Conservation (phyloP, 2,797 vertebrate genomes). For the Acanthornis magna region DNA sequence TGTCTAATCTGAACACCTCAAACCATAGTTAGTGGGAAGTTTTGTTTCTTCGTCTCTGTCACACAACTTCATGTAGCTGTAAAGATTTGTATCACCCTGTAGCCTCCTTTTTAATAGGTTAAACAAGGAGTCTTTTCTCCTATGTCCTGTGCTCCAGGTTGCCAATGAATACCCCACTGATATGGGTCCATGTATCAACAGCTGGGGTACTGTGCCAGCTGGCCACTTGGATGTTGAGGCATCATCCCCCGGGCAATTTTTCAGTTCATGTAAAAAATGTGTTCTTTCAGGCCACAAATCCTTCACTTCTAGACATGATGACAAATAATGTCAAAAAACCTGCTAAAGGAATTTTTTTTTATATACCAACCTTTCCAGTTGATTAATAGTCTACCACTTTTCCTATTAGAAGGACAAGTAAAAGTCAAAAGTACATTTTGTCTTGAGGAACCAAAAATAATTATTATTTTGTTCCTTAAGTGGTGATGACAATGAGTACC, state of each 20-base stretch:
- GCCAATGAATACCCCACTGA: background rate
- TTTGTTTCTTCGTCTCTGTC: background rate
- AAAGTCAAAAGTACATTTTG: background rate
- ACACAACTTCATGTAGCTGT: background rate
- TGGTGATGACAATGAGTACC: background rate
- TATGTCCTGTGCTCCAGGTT: background rate
- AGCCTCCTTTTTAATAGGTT: background rate
- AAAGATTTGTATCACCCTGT: background rate
- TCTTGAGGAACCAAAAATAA: background rate
- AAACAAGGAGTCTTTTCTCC: background rate
- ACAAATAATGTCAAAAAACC: background rate
- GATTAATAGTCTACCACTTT: background rate
- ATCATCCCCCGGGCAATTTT: background rate
- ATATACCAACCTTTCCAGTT: background rate
- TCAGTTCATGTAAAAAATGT: background rate
- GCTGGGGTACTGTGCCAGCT: background rate
- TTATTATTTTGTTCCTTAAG: background rate
- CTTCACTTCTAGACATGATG: background rate
- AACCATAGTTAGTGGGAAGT: background rate
- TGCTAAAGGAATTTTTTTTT: background rate
- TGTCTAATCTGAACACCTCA: background rate
- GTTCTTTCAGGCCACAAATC: background rate
- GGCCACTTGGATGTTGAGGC: background rate
- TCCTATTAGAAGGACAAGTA: background rate
- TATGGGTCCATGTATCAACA: rapidly evolving